Evolutionary conservation across 2,888 invertebrate species (phyloP).

Genomic region (Mermis nigrescens): DNA sequence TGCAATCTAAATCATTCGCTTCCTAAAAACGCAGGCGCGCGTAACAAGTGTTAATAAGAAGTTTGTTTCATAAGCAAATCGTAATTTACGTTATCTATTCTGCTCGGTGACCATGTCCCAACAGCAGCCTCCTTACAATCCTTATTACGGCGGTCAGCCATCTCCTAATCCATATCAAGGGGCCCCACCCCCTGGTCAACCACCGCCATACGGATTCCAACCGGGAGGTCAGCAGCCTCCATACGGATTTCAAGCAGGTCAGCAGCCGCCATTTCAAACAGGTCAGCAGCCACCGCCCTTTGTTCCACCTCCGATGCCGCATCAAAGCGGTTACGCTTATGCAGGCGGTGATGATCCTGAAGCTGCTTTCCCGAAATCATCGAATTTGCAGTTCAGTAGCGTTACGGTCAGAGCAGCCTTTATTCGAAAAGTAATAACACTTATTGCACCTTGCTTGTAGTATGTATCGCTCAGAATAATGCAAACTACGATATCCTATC

Average conservation of each 20-base stretch:
- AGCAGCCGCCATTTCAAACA: neutral
- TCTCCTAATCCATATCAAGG: neutral
- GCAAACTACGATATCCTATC: too few relatives aligned
- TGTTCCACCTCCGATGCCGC: neutral
- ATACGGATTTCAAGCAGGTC: neutral
- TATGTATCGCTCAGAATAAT: too few relatives aligned
- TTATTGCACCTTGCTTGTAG: too few relatives aligned
- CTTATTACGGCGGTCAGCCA: neutral
- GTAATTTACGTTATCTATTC: too few relatives aligned
- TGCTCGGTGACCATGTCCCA: too few relatives aligned
- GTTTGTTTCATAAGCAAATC: too few relatives aligned
- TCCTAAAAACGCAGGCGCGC: too few relatives aligned
- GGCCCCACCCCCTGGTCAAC: neutral
- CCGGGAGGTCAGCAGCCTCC: neutral
- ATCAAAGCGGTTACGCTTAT: neutral
- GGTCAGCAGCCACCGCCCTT: neutral
- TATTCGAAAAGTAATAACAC: constrained; percentile 33
- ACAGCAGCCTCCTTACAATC: neutral
- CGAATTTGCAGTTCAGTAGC: constrained; percentile 23
- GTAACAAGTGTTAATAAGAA: too few relatives aligned
- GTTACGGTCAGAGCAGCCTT: constrained; percentile 29
- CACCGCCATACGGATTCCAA: neutral
- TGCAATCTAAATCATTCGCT: too few relatives aligned
- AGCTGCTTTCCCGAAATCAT: neutral
- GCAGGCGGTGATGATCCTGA: neutral